Conservation (phyloP, 2,888 invertebrate genomes). For the Platyscelio sp. region DNA sequence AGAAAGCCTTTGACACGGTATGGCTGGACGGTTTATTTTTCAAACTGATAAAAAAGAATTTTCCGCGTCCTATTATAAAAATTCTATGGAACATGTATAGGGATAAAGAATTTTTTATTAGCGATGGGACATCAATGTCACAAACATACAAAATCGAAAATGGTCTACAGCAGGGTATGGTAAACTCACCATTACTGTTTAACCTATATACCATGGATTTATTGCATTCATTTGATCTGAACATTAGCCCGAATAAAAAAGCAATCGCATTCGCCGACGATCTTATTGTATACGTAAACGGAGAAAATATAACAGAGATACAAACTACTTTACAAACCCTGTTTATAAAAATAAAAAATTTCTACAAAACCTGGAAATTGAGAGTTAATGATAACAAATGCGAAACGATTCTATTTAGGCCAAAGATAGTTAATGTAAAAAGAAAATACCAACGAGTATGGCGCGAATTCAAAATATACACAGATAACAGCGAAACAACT, state of each 20-base stretch:
- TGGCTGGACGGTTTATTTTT: conserved; percentile 57
- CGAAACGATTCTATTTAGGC: conserved; percentile 18
- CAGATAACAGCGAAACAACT: too few species aligned
- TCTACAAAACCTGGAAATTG: too few species aligned
- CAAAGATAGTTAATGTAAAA: background rate
- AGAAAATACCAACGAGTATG: background rate
- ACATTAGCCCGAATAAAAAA: background rate
- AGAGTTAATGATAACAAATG: background rate
- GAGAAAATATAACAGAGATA: too few species aligned
- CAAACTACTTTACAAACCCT: too few species aligned
- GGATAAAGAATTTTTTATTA: conserved; percentile 28
- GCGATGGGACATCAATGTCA: too few species aligned
- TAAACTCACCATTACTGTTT: conserved; percentile 41
- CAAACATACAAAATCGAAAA: conserved; percentile 32
- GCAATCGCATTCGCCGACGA: too few species aligned
- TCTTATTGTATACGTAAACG: too few species aligned
- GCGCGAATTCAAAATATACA: conserved; percentile 36
- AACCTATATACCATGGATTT: conserved; percentile 22
- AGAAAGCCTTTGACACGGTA: conserved; percentile 65
- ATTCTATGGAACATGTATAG: conserved; percentile 41
- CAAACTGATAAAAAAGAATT: conserved; percentile 28
- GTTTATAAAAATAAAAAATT: too few species aligned
- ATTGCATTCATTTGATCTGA: background rate
- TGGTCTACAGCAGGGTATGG: conserved; percentile 63
- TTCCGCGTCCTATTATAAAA: conserved; percentile 34